Evolutionary conservation across 2,888 invertebrate genomes (phyloP).

Genomic region (Dromius quadrimaculatus): DNA sequence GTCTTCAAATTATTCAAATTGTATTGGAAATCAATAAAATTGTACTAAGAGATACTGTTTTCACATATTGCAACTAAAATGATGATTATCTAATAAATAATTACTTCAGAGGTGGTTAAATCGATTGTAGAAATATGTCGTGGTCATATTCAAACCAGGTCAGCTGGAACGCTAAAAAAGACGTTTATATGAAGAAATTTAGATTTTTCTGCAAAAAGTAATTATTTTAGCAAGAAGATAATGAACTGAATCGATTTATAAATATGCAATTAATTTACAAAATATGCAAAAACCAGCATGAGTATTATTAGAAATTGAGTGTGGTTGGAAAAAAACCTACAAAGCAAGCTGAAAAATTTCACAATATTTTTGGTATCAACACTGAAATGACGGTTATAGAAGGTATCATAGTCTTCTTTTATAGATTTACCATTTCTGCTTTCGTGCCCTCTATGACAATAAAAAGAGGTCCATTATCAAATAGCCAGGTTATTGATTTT

Average conservation of each 20-base stretch:
- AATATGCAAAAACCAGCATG: too few relatives aligned
- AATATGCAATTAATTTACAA: too few relatives aligned
- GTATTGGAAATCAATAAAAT: slow-evolving; percentile 10
- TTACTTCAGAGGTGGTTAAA: slow-evolving; percentile 12
- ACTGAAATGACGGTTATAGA: too few relatives aligned
- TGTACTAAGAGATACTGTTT: background rate
- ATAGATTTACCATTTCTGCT: too few relatives aligned
- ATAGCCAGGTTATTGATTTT: too few relatives aligned
- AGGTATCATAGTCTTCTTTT: too few relatives aligned
- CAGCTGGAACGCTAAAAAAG: background rate
- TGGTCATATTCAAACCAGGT: slow-evolving; percentile 18
- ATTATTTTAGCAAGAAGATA: slow-evolving; percentile 1
- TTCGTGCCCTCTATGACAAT: background rate
- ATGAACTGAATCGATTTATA: slow-evolving; percentile 1
- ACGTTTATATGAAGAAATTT: slow-evolving; percentile 8
- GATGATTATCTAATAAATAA: slow-evolving; percentile 18
- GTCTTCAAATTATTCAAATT: background rate
- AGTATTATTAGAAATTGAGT: too few relatives aligned
- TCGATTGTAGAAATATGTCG: slow-evolving; percentile 16
- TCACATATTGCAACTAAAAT: background rate
- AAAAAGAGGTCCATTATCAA: too few relatives aligned
- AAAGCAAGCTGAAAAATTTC: too few relatives aligned
- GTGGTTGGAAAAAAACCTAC: too few relatives aligned
- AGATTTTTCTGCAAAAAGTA: slow-evolving; percentile 21
- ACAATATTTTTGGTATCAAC: too few relatives aligned